Percentiles rank a stretch among this genome's conserved stretches.
Evolutionary conservation across 2,888 invertebrate genomes (phyloP).

Genomic region (Apodemia zela): DNA sequence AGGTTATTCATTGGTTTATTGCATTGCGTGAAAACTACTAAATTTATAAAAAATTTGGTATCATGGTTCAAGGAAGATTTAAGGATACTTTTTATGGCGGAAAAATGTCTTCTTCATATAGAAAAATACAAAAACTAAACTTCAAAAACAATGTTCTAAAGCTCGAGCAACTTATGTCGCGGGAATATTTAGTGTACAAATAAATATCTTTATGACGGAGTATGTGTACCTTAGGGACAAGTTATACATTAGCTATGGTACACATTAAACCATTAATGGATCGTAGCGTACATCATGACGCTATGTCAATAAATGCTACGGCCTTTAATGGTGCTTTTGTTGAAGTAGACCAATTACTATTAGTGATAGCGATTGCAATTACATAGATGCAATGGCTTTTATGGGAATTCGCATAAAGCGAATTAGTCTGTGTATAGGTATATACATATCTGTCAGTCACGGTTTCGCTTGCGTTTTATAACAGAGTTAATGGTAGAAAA

Average conservation of each 20-base stretch:
- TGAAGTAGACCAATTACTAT: slow-evolving; percentile 61
- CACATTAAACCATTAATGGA: slow-evolving; percentile 53
- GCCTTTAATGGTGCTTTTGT: slow-evolving; percentile 64
- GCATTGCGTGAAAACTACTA: too few species aligned
- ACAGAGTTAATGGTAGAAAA: too few species aligned
- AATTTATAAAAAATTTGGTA: too few species aligned
- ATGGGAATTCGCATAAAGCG: slow-evolving; percentile 19
- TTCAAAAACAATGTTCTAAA: too few species aligned
- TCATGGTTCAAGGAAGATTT: too few species aligned
- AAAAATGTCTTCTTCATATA: too few species aligned
- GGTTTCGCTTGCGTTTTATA: too few species aligned
- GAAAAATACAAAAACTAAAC: too few species aligned
- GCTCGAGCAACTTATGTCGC: too few species aligned
- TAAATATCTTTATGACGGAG: neutral
- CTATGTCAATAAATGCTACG: slow-evolving; percentile 57
- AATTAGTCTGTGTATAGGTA: neutral
- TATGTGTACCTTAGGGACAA: slow-evolving; percentile 31
- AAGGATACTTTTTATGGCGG: too few species aligned
- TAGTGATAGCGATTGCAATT: slow-evolving; percentile 22
- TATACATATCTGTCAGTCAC: neutral
- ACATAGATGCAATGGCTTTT: slow-evolving; percentile 24
- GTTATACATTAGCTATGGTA: slow-evolving; percentile 25
- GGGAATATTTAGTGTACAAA: neutral
- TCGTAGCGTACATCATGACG: slow-evolving; percentile 51
- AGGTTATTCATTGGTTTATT: too few species aligned